These are phyloP conservation scores for Megalonaias nervosa DNA, from an alignment of 1,140 invertebrate genomes.

Conservation along the genomic window DNA sequence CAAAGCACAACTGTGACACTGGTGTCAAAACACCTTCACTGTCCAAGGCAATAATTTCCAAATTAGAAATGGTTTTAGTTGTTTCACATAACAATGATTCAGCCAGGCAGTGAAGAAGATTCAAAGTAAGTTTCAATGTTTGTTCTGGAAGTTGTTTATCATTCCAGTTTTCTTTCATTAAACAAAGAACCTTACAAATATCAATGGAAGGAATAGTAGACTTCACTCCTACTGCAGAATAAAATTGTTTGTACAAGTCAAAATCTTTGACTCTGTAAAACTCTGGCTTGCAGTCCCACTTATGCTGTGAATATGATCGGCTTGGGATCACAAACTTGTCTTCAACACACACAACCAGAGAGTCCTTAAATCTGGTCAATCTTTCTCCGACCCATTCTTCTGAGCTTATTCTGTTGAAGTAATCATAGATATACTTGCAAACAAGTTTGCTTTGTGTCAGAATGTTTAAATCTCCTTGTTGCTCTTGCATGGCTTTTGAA, in stretches of 20 bases:
- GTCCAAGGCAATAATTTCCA: constrained; percentile 35
- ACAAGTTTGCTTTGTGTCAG: too few species aligned
- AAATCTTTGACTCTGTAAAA: constrained; percentile 23
- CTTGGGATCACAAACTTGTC: constrained; percentile 15
- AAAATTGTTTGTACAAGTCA: neutral
- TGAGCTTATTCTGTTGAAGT: too few species aligned
- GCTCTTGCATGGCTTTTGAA: too few species aligned
- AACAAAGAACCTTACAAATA: too few species aligned
- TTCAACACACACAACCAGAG: constrained; percentile 19
- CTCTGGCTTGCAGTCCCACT: constrained; percentile 31
- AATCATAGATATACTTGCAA: too few species aligned
- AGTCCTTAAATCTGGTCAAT: neutral
- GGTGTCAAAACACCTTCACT: constrained; percentile 13
- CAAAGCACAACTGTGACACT: constrained; percentile 33
- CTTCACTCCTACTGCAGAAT: too few species aligned
- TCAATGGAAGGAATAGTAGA: too few species aligned
- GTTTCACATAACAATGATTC: neutral
- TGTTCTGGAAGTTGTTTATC: neutral
- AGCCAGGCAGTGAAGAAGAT: neutral
- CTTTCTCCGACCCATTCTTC: neutral
- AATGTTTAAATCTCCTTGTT: too few species aligned
- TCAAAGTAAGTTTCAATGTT: neutral
- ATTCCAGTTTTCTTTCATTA: neutral
- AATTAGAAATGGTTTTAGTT: neutral
- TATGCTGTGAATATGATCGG: constrained; percentile 21